Base-by-base conservation (phyloP, 2,888 invertebrate species). In the Drosophila anomalata region DNA sequence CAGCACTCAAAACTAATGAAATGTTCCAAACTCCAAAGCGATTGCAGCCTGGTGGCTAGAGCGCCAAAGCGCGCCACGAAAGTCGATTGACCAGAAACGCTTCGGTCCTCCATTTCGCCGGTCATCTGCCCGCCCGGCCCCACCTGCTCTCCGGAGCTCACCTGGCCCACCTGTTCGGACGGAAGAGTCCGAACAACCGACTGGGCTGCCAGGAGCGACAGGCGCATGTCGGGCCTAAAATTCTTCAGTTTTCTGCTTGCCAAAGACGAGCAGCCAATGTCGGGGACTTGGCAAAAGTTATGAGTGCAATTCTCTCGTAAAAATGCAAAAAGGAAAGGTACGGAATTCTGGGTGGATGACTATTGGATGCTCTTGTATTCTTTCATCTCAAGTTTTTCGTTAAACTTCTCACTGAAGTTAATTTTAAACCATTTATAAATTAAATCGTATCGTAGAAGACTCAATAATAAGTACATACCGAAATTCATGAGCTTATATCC, bases 1-100 rank as follows among this genome's bases (percentile, higher is more conserved):
- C 78, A 85, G 84, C 86, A 85, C 86, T 87, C 84, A 88, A 88
- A 88, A 88, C 84, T 88, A 86, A 86, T 86, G 88, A 88, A 86
- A 86, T 86, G 86, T 88, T 88, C 79, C 77, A 81, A 79, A 83
- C 73, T 76, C 76, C 75, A 83, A 79, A 82, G 63, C 76, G 86
- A 69, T 78, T 72, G 79, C 79, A 73, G 71, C 78, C 83, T 76
- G 26, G 52, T 52, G 63, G 42, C 17, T 20, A 42, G 14, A 42
- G 39, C 39, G 39, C 50, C 14, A 44, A 50, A 53, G 44, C 76
- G 52, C 58, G 79, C 68, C 63, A 39, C 20, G 75, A 77, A 78
- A 78, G 78, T 78, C 73, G 62, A 65, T 61, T 61, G 65, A 76
- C 81, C 52, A 69, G 66, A 63, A 53, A 56, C 31, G 26, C 31